phyloP scores from a whole-genome alignment of 2,113 vertebrate genomes.

The Scolopax mira region DNA sequence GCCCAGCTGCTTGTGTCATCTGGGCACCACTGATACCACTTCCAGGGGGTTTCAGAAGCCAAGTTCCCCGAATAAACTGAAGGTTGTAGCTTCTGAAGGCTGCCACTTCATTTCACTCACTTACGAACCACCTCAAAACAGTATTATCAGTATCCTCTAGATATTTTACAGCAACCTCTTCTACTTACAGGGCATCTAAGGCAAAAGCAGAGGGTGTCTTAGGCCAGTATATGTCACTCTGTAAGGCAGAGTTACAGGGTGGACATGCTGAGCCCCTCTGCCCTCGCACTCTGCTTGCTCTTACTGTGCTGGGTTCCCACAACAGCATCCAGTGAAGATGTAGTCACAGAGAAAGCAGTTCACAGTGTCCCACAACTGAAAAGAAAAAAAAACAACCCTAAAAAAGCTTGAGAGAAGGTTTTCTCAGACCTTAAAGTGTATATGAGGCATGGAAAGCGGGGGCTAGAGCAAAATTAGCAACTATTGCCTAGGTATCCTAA shows the following conservation, averaged over 20 bases:
- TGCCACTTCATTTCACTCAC: background rate
- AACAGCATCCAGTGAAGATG: background rate
- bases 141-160: background rate
- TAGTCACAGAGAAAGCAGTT: background rate
- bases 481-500: background rate
- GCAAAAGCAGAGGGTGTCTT: background rate
- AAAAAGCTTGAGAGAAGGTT: background rate
- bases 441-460: background rate
- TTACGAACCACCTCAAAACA: background rate
- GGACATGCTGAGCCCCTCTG: background rate
- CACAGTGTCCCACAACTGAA: background rate
- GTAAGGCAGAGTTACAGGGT: background rate
- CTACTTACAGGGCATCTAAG: background rate
- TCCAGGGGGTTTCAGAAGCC: background rate
- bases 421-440: background rate
- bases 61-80: background rate
- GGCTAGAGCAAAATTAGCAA: background rate
- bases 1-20: background rate
- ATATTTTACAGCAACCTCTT: background rate
- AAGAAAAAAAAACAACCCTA: background rate
- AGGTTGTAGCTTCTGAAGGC: background rate
- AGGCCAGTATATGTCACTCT: background rate
- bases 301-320: background rate
- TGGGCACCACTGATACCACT: background rate
- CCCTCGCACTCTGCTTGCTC: accelerated